Evolutionary conservation across 2,113 vertebrate genomes (phyloP).

Genomic region (Psilopsiagon aurifrons): DNA sequence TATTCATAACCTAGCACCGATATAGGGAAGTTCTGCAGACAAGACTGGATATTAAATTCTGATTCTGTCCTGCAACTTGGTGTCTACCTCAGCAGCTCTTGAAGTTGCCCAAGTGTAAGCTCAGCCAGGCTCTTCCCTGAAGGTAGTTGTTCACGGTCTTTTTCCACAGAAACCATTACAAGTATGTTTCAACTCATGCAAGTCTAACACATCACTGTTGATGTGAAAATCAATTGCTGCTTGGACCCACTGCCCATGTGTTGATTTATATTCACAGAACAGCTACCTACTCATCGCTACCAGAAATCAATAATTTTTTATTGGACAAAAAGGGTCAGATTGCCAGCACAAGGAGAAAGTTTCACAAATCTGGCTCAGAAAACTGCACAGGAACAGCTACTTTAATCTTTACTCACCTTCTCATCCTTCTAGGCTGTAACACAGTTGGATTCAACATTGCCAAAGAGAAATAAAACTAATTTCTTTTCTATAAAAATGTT

Average conservation of each 20-base stretch:
- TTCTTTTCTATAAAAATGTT: background rate
- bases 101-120: background rate
- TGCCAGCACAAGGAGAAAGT: background rate
- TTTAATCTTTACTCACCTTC: background rate
- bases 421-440: background rate
- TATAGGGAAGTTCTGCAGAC: background rate
- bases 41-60: background rate
- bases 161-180: background rate
- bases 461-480: background rate
- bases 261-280: background rate
- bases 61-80: background rate
- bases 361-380: background rate
- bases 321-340: background rate
- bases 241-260: background rate
- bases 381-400: background rate
- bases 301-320: background rate
- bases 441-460: background rate
- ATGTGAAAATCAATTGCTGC: conserved; percentile 4
- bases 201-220: background rate
- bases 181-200: background rate
- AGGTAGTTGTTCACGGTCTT: background rate
- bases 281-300: background rate
- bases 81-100: background rate
- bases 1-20: background rate
- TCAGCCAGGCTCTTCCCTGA: background rate